Percentiles rank a stretch among this genome's conserved stretches.
phyloP scores from a whole-genome alignment of 2,113 vertebrate genomes.

The Bufo bufo region DNA sequence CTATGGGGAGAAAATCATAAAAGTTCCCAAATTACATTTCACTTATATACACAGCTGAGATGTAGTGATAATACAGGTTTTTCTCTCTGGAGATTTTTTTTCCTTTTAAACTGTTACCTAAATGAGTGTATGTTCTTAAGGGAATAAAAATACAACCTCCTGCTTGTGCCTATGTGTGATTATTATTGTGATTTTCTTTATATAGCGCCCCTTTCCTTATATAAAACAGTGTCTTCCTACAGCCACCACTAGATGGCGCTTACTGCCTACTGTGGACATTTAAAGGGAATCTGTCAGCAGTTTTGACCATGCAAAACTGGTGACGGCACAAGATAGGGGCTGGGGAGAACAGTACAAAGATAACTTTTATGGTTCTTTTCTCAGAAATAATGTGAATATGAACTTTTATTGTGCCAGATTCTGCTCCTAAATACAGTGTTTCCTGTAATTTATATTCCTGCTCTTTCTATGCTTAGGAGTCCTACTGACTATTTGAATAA shows the following conservation, averaged over 20 bases:
- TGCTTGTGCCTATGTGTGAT: neutral
- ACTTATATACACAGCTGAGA: conserved; percentile 19
- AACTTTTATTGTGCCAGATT: too few species aligned
- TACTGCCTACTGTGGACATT: neutral
- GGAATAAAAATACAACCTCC: neutral
- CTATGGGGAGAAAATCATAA: conserved; percentile 36
- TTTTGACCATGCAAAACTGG: too few species aligned
- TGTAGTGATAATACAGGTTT: neutral
- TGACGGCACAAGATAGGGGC: too few species aligned
- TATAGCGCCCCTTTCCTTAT: neutral
- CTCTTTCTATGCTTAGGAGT: too few species aligned
- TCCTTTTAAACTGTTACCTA: neutral
- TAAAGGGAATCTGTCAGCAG: too few species aligned
- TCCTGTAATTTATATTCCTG: too few species aligned
- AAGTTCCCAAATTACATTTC: conserved; percentile 37
- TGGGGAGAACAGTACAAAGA: too few species aligned
- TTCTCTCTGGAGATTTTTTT: neutral
- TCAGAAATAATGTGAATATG: too few species aligned
- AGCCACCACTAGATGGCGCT: neutral
- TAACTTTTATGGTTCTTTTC: too few species aligned
- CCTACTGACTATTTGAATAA: too few species aligned
- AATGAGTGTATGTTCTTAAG: neutral
- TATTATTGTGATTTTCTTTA: neutral
- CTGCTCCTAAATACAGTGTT: too few species aligned
- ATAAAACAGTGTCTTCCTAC: neutral